Evolutionary conservation across 2,113 vertebrate genomes (phyloP).

Genomic region (Anoplopoma fimbria): DNA sequence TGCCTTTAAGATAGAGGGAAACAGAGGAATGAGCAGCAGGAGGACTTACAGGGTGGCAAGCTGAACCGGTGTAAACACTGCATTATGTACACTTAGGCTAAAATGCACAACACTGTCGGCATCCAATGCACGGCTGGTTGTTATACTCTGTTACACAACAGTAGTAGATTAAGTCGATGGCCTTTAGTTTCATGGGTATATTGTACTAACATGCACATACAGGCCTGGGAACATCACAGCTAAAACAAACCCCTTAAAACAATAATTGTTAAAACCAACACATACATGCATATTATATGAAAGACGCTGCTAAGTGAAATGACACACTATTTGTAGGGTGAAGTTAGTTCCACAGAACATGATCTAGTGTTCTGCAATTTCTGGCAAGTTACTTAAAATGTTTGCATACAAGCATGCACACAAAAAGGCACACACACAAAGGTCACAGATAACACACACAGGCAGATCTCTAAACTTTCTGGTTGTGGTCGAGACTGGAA

Average conservation of each 20-base stretch:
- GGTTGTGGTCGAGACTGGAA: background rate
- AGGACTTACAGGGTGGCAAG: slow-evolving; percentile 1
- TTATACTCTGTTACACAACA: slow-evolving; percentile 23
- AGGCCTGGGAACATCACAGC: background rate
- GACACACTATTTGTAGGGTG: background rate
- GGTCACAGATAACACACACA: background rate
- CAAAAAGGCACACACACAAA: background rate
- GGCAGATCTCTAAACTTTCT: background rate
- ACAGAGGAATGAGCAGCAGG: background rate
- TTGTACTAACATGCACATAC: background rate
- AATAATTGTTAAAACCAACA: background rate
- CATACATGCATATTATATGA: background rate
- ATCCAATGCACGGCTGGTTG: slow-evolving; percentile 7
- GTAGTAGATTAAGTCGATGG: slow-evolving; percentile 2
- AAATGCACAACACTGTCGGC: slow-evolving; percentile 5
- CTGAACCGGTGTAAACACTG: slow-evolving; percentile 10
- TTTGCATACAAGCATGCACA: background rate
- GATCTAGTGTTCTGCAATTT: background rate
- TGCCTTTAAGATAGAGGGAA: background rate
- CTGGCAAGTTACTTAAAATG: background rate
- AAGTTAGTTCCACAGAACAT: background rate
- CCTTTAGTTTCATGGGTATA: background rate
- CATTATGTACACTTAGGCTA: slow-evolving; percentile 34
- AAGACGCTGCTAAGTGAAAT: background rate
- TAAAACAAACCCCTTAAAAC: background rate